Conservation (phyloP, 2,888 invertebrate genomes). For the Anoplius nigerrimus region DNA sequence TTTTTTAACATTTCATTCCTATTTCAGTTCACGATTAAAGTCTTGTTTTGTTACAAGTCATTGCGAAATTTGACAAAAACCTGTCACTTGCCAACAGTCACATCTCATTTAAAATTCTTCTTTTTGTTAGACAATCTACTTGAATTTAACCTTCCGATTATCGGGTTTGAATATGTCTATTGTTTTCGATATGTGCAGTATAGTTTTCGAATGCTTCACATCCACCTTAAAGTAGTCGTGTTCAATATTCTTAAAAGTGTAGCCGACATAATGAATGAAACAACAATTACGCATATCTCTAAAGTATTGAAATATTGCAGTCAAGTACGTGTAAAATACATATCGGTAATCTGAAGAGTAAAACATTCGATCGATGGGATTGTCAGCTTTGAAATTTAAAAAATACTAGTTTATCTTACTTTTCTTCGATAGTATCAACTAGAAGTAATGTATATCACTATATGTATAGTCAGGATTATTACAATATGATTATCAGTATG, state of each 20-base stretch:
- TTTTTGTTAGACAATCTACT: too few relatives aligned
- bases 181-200: too few relatives aligned
- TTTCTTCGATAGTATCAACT: constrained; percentile 33
- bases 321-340: constrained; percentile 22
- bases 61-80: constrained; percentile 19
- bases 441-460: constrained; percentile 34
- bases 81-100: constrained; percentile 18
- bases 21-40: constrained; percentile 8
- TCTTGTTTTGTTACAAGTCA: constrained; percentile 16
- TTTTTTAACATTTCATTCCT: constrained; percentile 12
- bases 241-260: constrained; percentile 10
- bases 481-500: constrained; percentile 21
- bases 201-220: too few relatives aligned
- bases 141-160: constrained; percentile 46
- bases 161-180: constrained; percentile 18
- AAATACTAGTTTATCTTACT: constrained; percentile 37
- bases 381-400: constrained; percentile 27
- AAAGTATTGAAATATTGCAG: constrained; percentile 26
- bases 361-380: constrained; percentile 33
- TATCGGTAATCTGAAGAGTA: constrained; percentile 30
- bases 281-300: constrained; percentile 24
- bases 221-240: constrained; percentile 15
- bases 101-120: constrained; percentile 26
- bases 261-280: constrained; percentile 7
- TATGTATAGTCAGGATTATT: constrained; percentile 26